Evolutionary conservation across 37 sponge, comb jelly and placozoan species (phyloP).

Genomic region (Spongilla lacustris): DNA sequence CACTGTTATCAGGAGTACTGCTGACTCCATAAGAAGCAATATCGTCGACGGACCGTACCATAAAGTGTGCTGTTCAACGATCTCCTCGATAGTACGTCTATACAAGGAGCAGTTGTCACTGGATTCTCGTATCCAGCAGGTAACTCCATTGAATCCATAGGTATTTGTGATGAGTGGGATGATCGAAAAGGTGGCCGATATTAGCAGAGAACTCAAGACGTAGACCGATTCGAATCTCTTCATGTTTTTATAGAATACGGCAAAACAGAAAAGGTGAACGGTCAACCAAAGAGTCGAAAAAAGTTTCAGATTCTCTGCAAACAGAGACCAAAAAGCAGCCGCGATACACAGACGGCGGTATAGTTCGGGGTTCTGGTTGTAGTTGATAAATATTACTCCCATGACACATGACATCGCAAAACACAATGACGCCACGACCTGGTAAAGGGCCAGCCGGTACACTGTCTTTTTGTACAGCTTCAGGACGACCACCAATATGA

Average conservation of each 20-base stretch:
- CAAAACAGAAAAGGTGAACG: neutral
- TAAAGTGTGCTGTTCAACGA: neutral
- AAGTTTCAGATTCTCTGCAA: neutral
- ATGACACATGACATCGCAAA: no score
- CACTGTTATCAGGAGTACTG: neutral
- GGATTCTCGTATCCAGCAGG: neutral
- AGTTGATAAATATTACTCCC: no score
- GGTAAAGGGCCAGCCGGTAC: no score
- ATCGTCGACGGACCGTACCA: neutral
- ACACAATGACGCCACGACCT: no score
- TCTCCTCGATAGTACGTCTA: neutral
- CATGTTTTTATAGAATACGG: constrained; percentile 2
- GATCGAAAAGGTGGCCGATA: neutral
- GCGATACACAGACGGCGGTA: no score
- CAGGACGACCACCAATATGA: no score
- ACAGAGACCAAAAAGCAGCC: no score
- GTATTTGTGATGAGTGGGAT: neutral
- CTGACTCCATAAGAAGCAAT: neutral
- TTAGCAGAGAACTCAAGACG: neutral
- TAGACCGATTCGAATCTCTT: neutral
- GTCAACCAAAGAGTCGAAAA: neutral
- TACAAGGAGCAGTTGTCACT: neutral
- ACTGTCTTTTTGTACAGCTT: no score
- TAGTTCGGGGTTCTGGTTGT: no score
- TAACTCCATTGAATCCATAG: neutral